Base-by-base conservation (phyloP, 2,113 vertebrate species). In the Oreochromis aureus region DNA sequence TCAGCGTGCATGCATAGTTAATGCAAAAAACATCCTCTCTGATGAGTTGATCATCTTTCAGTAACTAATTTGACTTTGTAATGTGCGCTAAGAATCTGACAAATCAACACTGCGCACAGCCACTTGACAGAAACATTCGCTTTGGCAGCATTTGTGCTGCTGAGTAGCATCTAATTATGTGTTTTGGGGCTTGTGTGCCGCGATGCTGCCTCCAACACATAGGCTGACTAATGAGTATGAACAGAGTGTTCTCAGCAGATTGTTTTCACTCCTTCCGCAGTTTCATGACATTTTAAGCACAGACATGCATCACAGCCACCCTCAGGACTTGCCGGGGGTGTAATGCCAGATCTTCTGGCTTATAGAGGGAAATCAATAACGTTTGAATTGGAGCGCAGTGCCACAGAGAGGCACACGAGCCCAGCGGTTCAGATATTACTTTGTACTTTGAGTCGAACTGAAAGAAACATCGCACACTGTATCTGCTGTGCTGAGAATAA, bases 281-380 rank as follows among this genome's bases (percentile, higher is more conserved):
- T 93, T 95, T 92, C 86, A 85, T 91, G 91, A 94, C 93, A 94
- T 95, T 95, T 92, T 94, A 93, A 89, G 89, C 92, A 92, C 93
- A 92, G 76, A 80, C 91, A 89, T 94, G 93, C 89, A 91, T 94
- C 94, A 92, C 88, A 91, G 86, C 76, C 93, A 89, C 93, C 91
- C 93, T 66, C 85, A 54, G 88, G 90, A 92, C 82, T 83, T 63
- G 89, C 81, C 81, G 81, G 69, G 76, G 79, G 22, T 92, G 92
- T 87, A 86, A 91, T 88, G 81, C 78, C 91, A 89, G 85, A 83
- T 90, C 63, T 58, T 87, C 56, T 89, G 71, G 84, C 86, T 91
- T 86, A 61, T 85, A 87, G 91, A 66, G 82, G 69, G 71, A 90
- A 93, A 94, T 94, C 91, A 93, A 91, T 94, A 93, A 91, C 82